Base-by-base conservation (phyloP, 2,888 invertebrate genomes). In the Molanna angustata region DNA sequence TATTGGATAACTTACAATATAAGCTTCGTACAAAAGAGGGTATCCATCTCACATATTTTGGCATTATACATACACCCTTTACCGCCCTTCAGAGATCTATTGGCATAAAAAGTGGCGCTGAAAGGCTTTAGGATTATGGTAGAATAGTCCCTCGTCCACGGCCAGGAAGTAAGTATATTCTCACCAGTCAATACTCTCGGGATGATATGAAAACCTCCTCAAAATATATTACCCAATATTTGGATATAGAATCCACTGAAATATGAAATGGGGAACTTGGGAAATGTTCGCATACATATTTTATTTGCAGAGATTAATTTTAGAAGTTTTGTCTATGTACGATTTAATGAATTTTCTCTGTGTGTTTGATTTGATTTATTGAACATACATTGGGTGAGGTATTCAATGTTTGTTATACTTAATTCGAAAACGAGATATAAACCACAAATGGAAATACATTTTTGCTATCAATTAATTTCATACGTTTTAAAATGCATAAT, bases 121-220 rank as follows among this genome's bases (percentile, higher is more conserved):
- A 49, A 49, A 49, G 42, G 20, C 42, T 49, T 49, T 41, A 31
- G 41, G 37, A 40, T 42, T 41, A 33, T 11, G 13, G 33, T 33
- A 41, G 41, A 33, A 27, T 44, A 13, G 33, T 13, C 17, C 18
- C 44, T 13, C 9, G 32, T 13, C 33, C 20, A 19, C 18, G 32
- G n/a, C 14, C 14, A 14, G 32, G n/a, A 19, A 27, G 31, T 22
- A 17, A 27, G 44, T 16, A 44, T 44, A 44, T 32, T 44, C 32
- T 31, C 27, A 7, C 18, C 11, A 44, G 33, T 44, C 32, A 32
- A 44, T 44, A 9, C 44, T 13, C 33, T 2, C 16, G 44, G 19
- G 44, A 44, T 6, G 32, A 44, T 32, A 27, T 27, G 27, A 44
- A 42, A 19, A 14, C 32, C 32, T 32, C 4, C 11, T 27, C 32